Evolutionary conservation across 2,888 invertebrate genomes (phyloP).

Genomic region (Tachystola acroxantha): DNA sequence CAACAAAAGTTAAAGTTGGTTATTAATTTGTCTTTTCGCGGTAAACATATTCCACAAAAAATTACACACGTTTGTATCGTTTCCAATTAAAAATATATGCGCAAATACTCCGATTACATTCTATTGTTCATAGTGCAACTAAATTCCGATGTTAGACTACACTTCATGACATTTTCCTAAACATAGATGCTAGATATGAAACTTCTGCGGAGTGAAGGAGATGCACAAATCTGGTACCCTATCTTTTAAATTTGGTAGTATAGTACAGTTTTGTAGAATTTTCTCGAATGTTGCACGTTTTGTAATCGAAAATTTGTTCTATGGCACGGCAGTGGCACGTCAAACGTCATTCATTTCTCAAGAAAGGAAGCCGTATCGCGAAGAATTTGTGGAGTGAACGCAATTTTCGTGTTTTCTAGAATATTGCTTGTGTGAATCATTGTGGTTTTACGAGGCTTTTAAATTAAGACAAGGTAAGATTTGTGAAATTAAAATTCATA

Average conservation of each 20-base stretch:
- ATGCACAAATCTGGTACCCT: neutral
- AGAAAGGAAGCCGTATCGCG: constrained; percentile 14
- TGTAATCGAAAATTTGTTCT: constrained; percentile 7
- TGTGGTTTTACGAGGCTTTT: neutral
- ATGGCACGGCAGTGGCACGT: constrained; percentile 6
- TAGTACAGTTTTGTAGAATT: constrained; percentile 18
- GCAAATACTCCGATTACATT: no score
- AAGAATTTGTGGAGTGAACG: constrained; percentile 26
- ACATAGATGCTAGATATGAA: no score
- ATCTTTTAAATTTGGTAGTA: neutral
- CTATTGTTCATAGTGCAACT: no score
- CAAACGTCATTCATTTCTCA: constrained; percentile 24
- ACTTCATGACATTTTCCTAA: no score
- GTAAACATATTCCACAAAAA: no score
- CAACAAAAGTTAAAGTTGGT: no score
- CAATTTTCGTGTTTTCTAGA: constrained; percentile 30
- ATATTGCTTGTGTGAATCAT: constrained; percentile 18
- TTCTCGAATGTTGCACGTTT: constrained; percentile 31
- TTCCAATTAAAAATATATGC: no score
- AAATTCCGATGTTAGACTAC: no score
- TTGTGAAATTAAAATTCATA: no score
- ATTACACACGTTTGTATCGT: no score
- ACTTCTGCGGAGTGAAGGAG: neutral
- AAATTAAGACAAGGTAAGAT: neutral
- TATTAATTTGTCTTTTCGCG: no score